Conservation (phyloP, 2,888 invertebrate species). For the Caenorhabditis sp. region DNA sequence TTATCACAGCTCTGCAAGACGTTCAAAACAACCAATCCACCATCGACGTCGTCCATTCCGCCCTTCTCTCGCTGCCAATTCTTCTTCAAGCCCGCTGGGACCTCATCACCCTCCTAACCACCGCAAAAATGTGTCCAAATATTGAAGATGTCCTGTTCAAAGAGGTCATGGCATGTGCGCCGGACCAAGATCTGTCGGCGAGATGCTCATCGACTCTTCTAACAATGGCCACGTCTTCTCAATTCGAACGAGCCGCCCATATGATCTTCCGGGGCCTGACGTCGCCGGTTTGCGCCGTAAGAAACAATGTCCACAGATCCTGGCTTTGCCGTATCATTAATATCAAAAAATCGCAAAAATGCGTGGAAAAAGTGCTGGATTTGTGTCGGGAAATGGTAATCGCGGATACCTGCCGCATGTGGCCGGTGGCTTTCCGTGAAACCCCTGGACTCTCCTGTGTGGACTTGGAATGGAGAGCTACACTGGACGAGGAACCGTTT, state of each 20-base stretch:
- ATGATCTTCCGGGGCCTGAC: conserved; percentile 36
- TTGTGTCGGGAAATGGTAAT: conserved; percentile 9
- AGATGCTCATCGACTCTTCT: conserved; percentile 31
- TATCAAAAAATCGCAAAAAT: conserved; percentile 23
- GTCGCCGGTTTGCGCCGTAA: conserved; percentile 14
- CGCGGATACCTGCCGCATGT: conserved; percentile 4
- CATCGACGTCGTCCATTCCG: neutral
- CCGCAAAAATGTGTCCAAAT: conserved; percentile 4
- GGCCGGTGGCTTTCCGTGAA: conserved; percentile 33
- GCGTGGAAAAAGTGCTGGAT: conserved; percentile 20
- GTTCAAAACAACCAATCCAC: conserved; percentile 10
- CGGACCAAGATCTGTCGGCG: conserved; percentile 33
- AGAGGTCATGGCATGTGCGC: conserved; percentile 22
- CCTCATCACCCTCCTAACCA: conserved; percentile 15
- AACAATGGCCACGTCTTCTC: conserved; percentile 5
- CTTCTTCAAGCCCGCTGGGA: conserved; percentile 40
- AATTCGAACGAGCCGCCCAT: conserved; percentile 8
- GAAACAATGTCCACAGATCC: conserved; percentile 38
- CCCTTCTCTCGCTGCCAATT: conserved; percentile 31
- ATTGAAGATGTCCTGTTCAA: conserved; percentile 23
- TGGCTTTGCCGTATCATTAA: conserved; percentile 48
- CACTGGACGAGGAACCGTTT: conserved; percentile 33
- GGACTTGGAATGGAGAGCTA: conserved; percentile 45
- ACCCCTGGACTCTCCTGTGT: conserved; percentile 34
- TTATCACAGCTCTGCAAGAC: conserved; percentile 2